A percentile compares a stretch with the other conserved stretches of the same genome.
phyloP scores from a whole-genome alignment of 2,888 invertebrate species.

The Corythucha ciliata region DNA sequence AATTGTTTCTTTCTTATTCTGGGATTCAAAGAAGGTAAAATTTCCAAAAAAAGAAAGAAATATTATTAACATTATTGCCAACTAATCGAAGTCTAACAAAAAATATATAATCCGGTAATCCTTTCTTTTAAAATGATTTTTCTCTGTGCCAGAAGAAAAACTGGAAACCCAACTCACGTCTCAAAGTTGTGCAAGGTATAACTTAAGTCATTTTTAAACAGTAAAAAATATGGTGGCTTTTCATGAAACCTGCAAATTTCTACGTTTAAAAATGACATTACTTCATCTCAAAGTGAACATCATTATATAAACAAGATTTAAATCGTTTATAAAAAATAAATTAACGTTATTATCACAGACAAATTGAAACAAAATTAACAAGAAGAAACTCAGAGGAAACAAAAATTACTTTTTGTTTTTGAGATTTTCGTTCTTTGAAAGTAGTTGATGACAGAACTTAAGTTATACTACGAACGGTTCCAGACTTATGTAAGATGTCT shows the following conservation, averaged over 20 bases:
- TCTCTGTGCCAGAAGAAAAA: neutral
- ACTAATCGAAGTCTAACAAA: neutral
- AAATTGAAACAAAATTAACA: slow-evolving; percentile 24
- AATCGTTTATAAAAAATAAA: slow-evolving; percentile 29
- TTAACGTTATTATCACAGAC: slow-evolving; percentile 34
- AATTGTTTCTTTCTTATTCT: neutral
- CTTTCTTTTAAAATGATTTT: neutral
- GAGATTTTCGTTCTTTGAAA: slow-evolving; percentile 14
- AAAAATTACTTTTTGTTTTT: slow-evolving; percentile 18
- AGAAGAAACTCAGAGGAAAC: slow-evolving; percentile 18
- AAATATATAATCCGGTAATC: neutral
- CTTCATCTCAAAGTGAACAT: slow-evolving; percentile 52
- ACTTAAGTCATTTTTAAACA: slow-evolving; percentile 31
- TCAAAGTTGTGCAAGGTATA: slow-evolving; percentile 23
- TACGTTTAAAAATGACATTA: slow-evolving; percentile 44
- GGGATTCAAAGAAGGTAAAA: too few species aligned
- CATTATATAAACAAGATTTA: slow-evolving; percentile 41
- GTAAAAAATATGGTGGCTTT: slow-evolving; percentile 28
- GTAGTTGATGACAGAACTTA: slow-evolving; percentile 19
- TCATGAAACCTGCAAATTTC: slow-evolving; percentile 24
- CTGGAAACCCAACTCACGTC: neutral
- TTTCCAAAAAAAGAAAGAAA: too few species aligned
- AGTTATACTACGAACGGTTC: slow-evolving; percentile 28
- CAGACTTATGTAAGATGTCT: too few species aligned
- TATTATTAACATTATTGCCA: too few species aligned